These are phyloP conservation scores for Nettapus auritus DNA, from an alignment of 2,113 vertebrate species.

Conservation along the genomic window DNA sequence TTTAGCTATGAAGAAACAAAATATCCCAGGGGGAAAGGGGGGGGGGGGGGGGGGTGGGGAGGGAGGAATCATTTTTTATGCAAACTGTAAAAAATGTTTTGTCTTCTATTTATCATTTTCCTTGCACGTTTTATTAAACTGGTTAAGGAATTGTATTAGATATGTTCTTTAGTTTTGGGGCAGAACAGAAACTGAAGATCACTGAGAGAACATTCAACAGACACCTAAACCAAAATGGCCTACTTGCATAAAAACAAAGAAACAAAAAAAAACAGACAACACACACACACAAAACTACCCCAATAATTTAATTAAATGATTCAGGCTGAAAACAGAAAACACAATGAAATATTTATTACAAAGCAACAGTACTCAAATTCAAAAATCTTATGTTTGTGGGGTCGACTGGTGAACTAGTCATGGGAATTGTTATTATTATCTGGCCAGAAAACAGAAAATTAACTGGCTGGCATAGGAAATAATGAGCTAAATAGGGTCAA, in stretches of 20 bases:
- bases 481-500: neutral
- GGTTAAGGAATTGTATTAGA: neutral
- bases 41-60: too few species aligned
- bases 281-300: neutral
- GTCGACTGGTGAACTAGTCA: neutral
- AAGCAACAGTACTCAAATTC: neutral
- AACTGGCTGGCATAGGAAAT: neutral
- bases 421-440: neutral
- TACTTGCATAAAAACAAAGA: neutral
- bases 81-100: neutral
- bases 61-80: neutral
- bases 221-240: neutral
- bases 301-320: neutral
- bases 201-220: neutral
- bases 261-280: neutral
- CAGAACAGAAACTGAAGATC: neutral
- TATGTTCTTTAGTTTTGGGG: neutral
- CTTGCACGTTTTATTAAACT: neutral
- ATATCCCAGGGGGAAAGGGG: neutral
- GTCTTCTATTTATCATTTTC: neutral
- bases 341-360: neutral
- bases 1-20: neutral
- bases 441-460: neutral
- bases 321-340: neutral
- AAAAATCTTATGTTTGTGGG: neutral